Conservation (phyloP, 2,888 invertebrate species). For the Stenotaenia linearis region DNA sequence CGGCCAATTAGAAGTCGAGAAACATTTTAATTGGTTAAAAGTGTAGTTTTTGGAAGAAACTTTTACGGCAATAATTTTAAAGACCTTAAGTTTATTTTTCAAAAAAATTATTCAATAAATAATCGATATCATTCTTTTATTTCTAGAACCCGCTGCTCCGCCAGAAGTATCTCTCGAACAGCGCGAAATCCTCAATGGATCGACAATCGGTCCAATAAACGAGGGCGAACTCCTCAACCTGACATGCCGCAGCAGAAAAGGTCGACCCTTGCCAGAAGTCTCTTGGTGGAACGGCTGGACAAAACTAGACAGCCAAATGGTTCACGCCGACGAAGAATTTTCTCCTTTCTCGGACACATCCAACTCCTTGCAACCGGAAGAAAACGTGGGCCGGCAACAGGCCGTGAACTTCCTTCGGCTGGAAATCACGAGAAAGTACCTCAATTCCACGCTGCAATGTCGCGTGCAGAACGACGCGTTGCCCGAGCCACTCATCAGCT, state of each 20-base stretch:
- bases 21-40: no score
- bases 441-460: slow-evolving; percentile 30
- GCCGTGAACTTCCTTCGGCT: slow-evolving; percentile 32
- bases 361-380: slow-evolving; percentile 29
- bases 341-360: not conserved
- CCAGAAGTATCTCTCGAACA: slow-evolving; percentile 27
- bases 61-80: no score
- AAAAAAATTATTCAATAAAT: not conserved
- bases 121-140: not conserved
- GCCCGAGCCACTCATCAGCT: slow-evolving; percentile 31
- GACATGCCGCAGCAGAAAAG: slow-evolving; percentile 28
- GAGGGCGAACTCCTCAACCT: slow-evolving; percentile 27
- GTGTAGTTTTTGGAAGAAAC: no score
- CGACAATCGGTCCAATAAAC: slow-evolving; percentile 28
- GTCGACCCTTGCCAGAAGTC: slow-evolving; percentile 28
- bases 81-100: no score
- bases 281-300: slow-evolving; percentile 32
- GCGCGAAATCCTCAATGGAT: slow-evolving; percentile 27
- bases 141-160: slow-evolving; percentile 30
- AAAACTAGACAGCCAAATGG: slow-evolving; percentile 8
- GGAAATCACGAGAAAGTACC: slow-evolving; percentile 35
- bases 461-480: slow-evolving; percentile 31
- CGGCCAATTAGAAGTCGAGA: no score
- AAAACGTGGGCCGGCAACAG: not conserved
- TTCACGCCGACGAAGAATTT: not conserved